These are phyloP conservation scores for Gavia stellata DNA, from an alignment of 2,113 vertebrate genomes.

Conservation along the genomic window DNA sequence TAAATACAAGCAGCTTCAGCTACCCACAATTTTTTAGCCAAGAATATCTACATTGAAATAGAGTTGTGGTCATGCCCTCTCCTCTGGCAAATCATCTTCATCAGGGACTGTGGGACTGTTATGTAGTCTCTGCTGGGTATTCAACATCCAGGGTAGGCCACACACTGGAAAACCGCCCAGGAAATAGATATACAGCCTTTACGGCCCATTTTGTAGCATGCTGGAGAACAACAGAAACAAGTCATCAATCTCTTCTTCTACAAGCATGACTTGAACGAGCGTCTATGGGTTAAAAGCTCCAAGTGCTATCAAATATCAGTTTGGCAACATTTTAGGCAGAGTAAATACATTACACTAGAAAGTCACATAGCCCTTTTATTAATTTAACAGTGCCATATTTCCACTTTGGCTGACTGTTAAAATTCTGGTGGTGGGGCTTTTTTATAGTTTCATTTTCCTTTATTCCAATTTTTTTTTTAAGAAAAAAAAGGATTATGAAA, in stretches of 20 bases:
- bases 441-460: neutral
- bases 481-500: neutral
- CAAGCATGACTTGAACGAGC: neutral
- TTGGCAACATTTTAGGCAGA: neutral
- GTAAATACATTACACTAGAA: neutral
- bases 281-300: neutral
- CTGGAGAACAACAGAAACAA: neutral
- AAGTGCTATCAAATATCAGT: neutral
- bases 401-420: neutral
- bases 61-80: neutral
- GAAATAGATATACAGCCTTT: neutral
- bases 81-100: neutral
- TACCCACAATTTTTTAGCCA: neutral
- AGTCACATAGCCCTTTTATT: neutral
- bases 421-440: neutral
- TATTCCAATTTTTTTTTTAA: neutral
- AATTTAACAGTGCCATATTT: neutral
- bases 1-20: neutral
- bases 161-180: neutral
- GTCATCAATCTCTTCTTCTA: neutral
- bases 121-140: neutral
- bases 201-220: neutral
- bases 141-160: neutral
- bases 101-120: neutral
- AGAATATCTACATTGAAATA: neutral